phyloP scores from a whole-genome alignment of 1,140 invertebrate genomes.

The Cotesia typhae region DNA sequence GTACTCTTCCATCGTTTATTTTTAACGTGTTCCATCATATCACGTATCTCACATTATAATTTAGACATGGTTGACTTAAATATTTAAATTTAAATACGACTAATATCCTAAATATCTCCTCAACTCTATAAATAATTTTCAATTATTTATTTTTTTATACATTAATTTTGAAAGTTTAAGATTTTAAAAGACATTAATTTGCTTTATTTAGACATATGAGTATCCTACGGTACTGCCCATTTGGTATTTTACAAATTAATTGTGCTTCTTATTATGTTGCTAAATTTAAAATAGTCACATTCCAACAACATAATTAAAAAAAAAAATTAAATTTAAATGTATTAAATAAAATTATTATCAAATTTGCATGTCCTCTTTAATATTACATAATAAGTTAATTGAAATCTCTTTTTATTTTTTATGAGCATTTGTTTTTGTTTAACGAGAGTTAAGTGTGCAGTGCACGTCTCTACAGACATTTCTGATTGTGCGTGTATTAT shows the following conservation, averaged over 20 bases:
- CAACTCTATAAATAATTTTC: neutral
- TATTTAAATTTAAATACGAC: too few species aligned
- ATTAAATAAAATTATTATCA: too few species aligned
- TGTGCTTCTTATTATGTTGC: too few species aligned
- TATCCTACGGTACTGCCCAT: too few species aligned
- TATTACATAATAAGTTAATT: conserved; percentile 4
- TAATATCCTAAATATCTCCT: neutral
- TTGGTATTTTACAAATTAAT: too few species aligned
- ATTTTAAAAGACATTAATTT: neutral
- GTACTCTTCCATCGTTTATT: conserved; percentile 1
- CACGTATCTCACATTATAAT: conserved; percentile 2
- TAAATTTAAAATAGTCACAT: too few species aligned
- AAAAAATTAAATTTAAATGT: too few species aligned
- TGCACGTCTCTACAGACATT: conserved; percentile 23
- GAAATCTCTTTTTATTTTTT: conserved; percentile 5
- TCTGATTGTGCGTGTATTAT: conserved; percentile 28
- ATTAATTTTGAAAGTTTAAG: neutral
- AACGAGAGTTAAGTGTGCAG: conserved; percentile 12
- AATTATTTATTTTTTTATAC: neutral
- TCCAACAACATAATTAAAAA: too few species aligned
- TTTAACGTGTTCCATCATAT: neutral
- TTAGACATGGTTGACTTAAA: neutral
- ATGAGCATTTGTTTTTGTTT: conserved; percentile 20
- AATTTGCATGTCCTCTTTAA: too few species aligned
- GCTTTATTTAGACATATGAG: too few species aligned